These are phyloP conservation scores for Paratrypauchen microcephalus DNA, from an alignment of 2,797 vertebrate species.

Conservation along the genomic window DNA sequence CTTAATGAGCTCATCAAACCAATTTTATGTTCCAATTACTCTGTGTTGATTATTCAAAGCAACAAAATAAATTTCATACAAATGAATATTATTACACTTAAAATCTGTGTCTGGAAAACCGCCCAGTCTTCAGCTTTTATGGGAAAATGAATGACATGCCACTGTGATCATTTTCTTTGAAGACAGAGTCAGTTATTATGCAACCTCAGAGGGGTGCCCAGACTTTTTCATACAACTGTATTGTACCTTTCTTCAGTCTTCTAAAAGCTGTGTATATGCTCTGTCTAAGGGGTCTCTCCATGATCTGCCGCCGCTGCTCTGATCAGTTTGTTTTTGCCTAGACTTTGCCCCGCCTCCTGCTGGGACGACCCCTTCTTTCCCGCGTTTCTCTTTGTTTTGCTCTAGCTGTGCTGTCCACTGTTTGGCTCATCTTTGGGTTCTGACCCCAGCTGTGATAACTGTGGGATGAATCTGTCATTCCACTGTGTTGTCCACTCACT, in stretches of 20 bases:
- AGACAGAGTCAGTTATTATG: no score
- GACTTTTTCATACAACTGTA: no score
- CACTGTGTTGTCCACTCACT: slow-evolving; percentile 44
- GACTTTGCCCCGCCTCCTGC: slow-evolving; percentile 5
- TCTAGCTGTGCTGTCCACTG: slow-evolving; percentile 18
- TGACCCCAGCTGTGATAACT: slow-evolving; percentile 67
- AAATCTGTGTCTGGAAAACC: no score
- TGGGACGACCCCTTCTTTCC: slow-evolving; percentile 18
- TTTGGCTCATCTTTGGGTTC: slow-evolving; percentile 46
- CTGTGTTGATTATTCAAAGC: no score
- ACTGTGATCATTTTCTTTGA: no score
- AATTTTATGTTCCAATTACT: no score
- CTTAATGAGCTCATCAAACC: no score
- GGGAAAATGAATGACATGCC: no score
- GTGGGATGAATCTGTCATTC: slow-evolving; percentile 60
- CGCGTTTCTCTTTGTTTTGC: slow-evolving; percentile 43
- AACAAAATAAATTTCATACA: no score
- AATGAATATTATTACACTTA: no score
- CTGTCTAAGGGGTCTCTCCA: slow-evolving; percentile 18
- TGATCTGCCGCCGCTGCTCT: slow-evolving; percentile 6
- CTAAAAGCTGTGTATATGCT: slow-evolving; percentile 19
- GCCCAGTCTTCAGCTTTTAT: no score
- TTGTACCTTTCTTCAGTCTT: not conserved
- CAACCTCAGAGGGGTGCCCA: no score
- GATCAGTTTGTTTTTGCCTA: slow-evolving; percentile 26